Evolutionary conservation across 2,888 invertebrate genomes (phyloP).

Genomic region (Salpingus planirostris): DNA sequence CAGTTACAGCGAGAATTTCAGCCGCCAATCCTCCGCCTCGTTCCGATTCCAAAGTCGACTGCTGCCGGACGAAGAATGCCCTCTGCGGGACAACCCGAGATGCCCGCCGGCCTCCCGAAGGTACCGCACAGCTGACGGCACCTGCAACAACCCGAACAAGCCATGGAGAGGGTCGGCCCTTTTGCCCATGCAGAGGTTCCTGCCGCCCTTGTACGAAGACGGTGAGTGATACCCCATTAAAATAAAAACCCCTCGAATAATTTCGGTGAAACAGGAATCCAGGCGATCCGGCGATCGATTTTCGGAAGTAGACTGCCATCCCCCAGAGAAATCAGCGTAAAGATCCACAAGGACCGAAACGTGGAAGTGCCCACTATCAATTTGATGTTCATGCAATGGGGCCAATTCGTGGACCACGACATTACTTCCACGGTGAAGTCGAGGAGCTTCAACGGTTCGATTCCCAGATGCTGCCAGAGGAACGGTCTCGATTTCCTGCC

Average conservation of each 20-base stretch:
- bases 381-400: slow-evolving; percentile 84
- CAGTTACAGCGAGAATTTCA: slow-evolving; percentile 23
- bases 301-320: slow-evolving; percentile 59
- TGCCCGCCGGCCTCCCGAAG: slow-evolving; percentile 62
- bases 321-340: slow-evolving; percentile 63
- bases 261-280: slow-evolving; percentile 30
- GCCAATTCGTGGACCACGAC: slow-evolving; percentile 85
- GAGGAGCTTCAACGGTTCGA: slow-evolving; percentile 66
- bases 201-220: slow-evolving; percentile 75
- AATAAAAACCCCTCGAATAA: background rate
- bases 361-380: slow-evolving; percentile 60
- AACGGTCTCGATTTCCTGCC: slow-evolving; percentile 53
- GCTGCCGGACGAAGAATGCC: slow-evolving; percentile 47
- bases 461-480: slow-evolving; percentile 66
- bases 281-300: slow-evolving; percentile 50
- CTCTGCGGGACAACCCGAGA: slow-evolving; percentile 54
- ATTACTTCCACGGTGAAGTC: slow-evolving; percentile 71
- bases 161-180: slow-evolving; percentile 76
- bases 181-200: slow-evolving; percentile 72
- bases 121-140: slow-evolving; percentile 80
- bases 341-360: slow-evolving; percentile 56
- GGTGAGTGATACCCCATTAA: slow-evolving; percentile 40
- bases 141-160: slow-evolving; percentile 74
- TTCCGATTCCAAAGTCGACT: slow-evolving; percentile 20
- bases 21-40: slow-evolving; percentile 19